Evolutionary conservation across 2,888 invertebrate genomes (phyloP).

Genomic region (Eurytoma adleriae): DNA sequence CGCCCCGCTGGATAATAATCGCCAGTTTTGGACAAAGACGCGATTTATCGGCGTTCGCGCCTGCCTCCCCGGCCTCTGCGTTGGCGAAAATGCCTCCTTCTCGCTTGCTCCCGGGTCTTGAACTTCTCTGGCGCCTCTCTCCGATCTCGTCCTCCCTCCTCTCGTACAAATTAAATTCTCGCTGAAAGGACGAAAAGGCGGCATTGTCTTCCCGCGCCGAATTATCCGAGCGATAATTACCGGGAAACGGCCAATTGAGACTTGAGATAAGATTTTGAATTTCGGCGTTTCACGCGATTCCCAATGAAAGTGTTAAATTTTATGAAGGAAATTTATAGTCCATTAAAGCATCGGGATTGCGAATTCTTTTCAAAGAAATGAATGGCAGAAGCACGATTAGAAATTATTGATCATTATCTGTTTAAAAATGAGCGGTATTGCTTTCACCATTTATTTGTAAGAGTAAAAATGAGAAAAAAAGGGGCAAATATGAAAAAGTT

Average conservation of each 20-base stretch:
- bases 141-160: neutral
- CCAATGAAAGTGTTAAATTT: too few species aligned
- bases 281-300: neutral
- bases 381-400: too few species aligned
- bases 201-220: slow-evolving; percentile 28
- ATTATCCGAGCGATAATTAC: neutral
- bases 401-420: too few species aligned
- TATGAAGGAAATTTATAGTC: too few species aligned
- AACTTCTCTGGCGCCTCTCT: neutral
- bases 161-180: slow-evolving; percentile 28
- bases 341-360: too few species aligned
- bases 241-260: slow-evolving; percentile 1
- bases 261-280: neutral
- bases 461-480: too few species aligned
- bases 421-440: too few species aligned
- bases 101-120: neutral
- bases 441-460: too few species aligned
- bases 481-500: too few species aligned
- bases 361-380: too few species aligned
- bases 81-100: neutral
- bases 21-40: slow-evolving; percentile 47
- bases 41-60: slow-evolving; percentile 47
- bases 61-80: slow-evolving; percentile 44
- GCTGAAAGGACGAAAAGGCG: slow-evolving; percentile 8
- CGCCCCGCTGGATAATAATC: slow-evolving; percentile 54